Percentiles rank a stretch among this genome's conserved stretches.
These are phyloP conservation scores for Troglohyphantes excavatus DNA, from an alignment of 2,888 invertebrate genomes.

Conservation along the genomic window DNA sequence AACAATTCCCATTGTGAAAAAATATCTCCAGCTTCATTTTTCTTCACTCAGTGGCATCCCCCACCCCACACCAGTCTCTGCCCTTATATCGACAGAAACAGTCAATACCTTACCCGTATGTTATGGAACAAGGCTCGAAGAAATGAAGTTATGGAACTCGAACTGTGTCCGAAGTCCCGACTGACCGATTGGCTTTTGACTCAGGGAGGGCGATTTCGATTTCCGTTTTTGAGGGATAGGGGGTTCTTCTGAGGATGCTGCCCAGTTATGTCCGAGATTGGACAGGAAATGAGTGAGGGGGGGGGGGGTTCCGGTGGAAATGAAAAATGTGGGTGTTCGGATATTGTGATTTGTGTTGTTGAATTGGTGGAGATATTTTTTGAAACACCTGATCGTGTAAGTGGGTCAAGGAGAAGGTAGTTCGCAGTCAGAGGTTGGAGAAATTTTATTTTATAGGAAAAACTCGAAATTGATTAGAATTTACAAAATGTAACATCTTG, in stretches of 20 bases:
- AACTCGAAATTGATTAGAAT: no score
- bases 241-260: not conserved
- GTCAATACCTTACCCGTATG: conserved; percentile 41
- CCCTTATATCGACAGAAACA: conserved; percentile 60
- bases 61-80: not conserved
- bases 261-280: not conserved
- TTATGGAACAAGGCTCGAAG: not conserved
- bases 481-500: no score
- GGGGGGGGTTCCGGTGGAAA: conserved; percentile 6
- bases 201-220: conserved; percentile 35
- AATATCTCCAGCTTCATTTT: conserved; percentile 40
- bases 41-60: not conserved
- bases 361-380: not conserved
- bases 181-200: conserved; percentile 69
- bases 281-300: conserved; percentile 57
- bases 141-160: conserved; percentile 62
- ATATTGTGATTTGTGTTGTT: not conserved
- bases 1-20: not conserved
- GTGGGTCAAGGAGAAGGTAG: no score
- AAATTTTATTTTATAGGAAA: no score
- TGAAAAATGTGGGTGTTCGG: not conserved
- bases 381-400: no score
- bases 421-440: no score
- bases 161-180: conserved; percentile 56
- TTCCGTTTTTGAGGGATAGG: conserved; percentile 29